These are phyloP conservation scores for Oryzias melastigma DNA, from an alignment of 2,113 vertebrate genomes.

Conservation along the genomic window DNA sequence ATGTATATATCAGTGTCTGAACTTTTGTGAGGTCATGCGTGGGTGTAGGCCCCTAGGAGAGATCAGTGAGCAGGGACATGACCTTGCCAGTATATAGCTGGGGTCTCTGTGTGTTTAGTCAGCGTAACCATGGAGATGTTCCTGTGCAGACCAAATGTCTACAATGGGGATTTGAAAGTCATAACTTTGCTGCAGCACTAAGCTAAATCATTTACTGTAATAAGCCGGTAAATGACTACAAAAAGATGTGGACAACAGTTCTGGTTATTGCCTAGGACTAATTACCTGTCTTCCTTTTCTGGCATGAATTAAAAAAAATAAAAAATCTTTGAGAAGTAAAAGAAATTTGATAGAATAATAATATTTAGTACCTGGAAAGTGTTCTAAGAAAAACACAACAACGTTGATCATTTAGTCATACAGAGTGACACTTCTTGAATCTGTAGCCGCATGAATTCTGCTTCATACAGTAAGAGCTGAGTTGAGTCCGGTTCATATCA, in stretches of 20 bases:
- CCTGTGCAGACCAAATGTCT: constrained; percentile 66
- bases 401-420: too few relatives aligned
- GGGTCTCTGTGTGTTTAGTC: constrained; percentile 63
- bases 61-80: constrained; percentile 56
- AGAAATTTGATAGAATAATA: too few relatives aligned
- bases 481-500: background rate
- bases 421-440: background rate
- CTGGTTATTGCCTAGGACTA: background rate
- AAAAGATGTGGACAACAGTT: constrained; percentile 6
- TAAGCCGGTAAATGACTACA: constrained; percentile 39
- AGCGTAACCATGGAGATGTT: constrained; percentile 57
- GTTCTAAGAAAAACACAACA: too few relatives aligned
- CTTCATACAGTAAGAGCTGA: background rate
- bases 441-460: background rate
- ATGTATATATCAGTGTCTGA: background rate
- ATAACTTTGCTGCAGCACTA: constrained; percentile 50
- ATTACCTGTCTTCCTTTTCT: background rate
- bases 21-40: background rate
- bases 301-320: too few relatives aligned
- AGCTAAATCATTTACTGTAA: constrained; percentile 58
- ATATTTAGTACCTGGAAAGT: too few relatives aligned
- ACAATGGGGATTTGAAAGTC: constrained; percentile 66
- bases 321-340: too few relatives aligned
- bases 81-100: constrained; percentile 70
- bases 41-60: constrained; percentile 19